phyloP scores from a whole-genome alignment of 2,113 vertebrate species.

The Xiphorhynchus elegans region DNA sequence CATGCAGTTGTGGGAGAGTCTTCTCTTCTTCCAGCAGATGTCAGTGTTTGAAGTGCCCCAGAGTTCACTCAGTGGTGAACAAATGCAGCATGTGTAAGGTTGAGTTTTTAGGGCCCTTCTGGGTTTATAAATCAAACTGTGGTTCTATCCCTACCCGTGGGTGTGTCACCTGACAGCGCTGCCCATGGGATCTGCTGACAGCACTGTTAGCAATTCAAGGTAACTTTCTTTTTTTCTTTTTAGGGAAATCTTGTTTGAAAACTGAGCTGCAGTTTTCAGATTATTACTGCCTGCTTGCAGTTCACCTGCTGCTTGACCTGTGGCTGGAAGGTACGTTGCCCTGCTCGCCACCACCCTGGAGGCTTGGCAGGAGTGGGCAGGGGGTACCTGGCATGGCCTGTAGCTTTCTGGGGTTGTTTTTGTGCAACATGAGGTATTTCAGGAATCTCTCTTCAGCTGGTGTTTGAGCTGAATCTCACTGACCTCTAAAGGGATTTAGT shows the following conservation, averaged over 20 bases:
- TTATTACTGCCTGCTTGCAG: slow-evolving; percentile 94
- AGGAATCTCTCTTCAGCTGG: background rate
- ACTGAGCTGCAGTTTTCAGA: slow-evolving; percentile 97
- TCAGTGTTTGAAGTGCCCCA: background rate
- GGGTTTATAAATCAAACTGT: background rate
- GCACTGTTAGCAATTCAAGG: background rate
- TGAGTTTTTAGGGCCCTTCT: background rate
- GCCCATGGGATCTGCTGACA: background rate
- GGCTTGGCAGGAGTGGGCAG: background rate
- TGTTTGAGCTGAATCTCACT: background rate
- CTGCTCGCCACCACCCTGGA: background rate
- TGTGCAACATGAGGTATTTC: background rate
- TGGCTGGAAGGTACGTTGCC: slow-evolving; percentile 86
- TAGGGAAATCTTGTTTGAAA: slow-evolving; percentile 91
- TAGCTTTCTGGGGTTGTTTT: background rate
- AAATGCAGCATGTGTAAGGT: background rate
- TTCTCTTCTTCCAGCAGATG: background rate
- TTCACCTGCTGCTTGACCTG: slow-evolving; percentile 92
- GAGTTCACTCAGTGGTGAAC: background rate
- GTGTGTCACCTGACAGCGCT: background rate
- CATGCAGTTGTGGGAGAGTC: background rate
- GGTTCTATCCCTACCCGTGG: background rate
- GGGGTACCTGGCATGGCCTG: background rate
- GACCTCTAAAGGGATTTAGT: background rate
- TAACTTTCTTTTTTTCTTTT: background rate